Conservation (phyloP, 2,888 invertebrate species). For the Pterostichus madidus region DNA sequence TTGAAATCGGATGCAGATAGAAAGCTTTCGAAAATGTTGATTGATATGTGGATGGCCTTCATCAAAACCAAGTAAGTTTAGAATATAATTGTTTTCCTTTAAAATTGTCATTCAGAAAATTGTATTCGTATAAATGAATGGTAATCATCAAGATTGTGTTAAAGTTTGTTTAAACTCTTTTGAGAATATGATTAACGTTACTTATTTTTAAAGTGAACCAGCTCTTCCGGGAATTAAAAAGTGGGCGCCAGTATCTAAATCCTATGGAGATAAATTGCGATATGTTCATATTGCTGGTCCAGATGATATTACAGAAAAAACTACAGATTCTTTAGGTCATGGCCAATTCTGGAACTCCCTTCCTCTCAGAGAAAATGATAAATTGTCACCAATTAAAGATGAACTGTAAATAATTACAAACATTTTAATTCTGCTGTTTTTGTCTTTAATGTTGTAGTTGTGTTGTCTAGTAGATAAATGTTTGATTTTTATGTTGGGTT, state of each 20-base stretch:
- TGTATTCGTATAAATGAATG: too few species aligned
- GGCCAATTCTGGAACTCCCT: slow-evolving; percentile 41
- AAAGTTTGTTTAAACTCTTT: neutral
- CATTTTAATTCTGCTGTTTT: neutral
- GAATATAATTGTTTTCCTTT: neutral
- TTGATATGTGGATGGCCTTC: slow-evolving; percentile 79
- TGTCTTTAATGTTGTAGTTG: neutral
- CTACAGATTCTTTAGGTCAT: slow-evolving; percentile 32
- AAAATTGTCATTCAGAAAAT: too few species aligned
- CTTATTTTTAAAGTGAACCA: slow-evolving; percentile 23
- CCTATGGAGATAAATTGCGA: slow-evolving; percentile 4
- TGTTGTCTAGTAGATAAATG: too few species aligned
- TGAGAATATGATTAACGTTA: too few species aligned
- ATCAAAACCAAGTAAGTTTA: slow-evolving; percentile 81
- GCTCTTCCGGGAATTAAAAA: neutral
- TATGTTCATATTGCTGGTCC: slow-evolving; percentile 52
- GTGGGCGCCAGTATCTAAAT: slow-evolving; percentile 40
- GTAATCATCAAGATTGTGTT: too few species aligned
- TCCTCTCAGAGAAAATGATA: slow-evolving; percentile 37
- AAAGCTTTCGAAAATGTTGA: slow-evolving; percentile 77
- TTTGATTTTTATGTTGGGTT: too few species aligned
- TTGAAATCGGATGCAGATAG: slow-evolving; percentile 75
- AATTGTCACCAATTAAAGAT: slow-evolving; percentile 22
- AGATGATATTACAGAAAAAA: slow-evolving; percentile 14
- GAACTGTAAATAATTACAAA: slow-evolving; percentile 29